These are phyloP conservation scores for Morone saxatilis DNA, from an alignment of 2,113 vertebrate species.

Conservation along the genomic window DNA sequence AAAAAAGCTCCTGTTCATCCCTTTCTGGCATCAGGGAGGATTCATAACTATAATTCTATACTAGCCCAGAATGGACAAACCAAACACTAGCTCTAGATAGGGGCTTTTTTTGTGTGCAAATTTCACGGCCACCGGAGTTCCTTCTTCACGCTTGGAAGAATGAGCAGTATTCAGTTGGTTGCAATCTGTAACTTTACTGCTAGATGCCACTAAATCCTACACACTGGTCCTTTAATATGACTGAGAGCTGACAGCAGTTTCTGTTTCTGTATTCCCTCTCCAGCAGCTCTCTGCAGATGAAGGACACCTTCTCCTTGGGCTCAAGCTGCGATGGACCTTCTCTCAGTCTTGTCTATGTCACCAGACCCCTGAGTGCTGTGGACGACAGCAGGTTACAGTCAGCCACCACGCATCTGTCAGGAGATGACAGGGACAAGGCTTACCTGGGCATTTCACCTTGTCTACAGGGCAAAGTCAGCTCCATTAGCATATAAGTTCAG, in stretches of 20 bases:
- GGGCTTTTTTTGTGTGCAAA: too few species aligned
- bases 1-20: too few species aligned
- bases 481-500: not conserved
- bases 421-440: constrained; percentile 6
- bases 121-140: too few species aligned
- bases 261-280: not conserved
- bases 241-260: constrained; percentile 3
- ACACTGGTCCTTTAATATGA: not conserved
- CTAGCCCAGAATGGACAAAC: too few species aligned
- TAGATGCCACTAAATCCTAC: too few species aligned
- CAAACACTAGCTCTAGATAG: too few species aligned
- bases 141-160: too few species aligned
- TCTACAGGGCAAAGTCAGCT: constrained; percentile 13
- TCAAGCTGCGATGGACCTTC: constrained; percentile 12
- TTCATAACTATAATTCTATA: too few species aligned
- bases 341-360: constrained; percentile 4
- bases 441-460: constrained; percentile 28
- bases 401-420: not conserved
- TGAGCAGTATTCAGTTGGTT: too few species aligned
- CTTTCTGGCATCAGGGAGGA: too few species aligned
- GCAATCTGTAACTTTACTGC: too few species aligned
- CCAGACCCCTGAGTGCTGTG: not conserved
- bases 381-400: not conserved
- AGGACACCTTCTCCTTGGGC: constrained; percentile 26
- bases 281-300: not conserved